These are phyloP conservation scores for Neodiprion lecontei DNA, from an alignment of 1,140 invertebrate genomes.

Conservation along the genomic window DNA sequence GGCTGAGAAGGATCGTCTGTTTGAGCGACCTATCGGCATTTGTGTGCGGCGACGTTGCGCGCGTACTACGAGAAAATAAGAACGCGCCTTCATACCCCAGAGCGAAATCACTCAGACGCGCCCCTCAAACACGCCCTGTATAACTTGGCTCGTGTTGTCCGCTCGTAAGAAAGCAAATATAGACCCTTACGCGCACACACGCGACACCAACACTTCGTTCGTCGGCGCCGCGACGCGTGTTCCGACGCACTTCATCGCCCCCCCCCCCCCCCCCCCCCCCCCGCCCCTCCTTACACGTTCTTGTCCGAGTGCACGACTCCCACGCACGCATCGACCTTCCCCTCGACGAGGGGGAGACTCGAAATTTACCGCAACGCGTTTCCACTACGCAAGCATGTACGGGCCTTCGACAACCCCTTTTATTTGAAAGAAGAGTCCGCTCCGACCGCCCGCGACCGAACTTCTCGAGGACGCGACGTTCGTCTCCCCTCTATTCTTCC, in stretches of 20 bases:
- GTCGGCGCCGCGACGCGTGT: not conserved
- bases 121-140: not conserved
- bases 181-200: not conserved
- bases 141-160: not conserved
- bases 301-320: not conserved
- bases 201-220: not conserved
- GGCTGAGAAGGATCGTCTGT: not conserved
- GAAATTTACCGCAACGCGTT: too few relatives aligned
- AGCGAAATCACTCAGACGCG: conserved; percentile 6
- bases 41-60: too few relatives aligned
- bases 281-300: not conserved
- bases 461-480: too few relatives aligned
- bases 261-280: too few relatives aligned
- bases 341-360: not conserved
- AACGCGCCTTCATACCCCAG: not conserved
- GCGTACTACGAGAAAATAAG: too few relatives aligned
- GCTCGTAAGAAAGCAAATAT: conserved; percentile 1
- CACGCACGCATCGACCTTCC: not conserved
- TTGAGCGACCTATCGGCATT: not conserved
- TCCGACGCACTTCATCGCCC: too few relatives aligned
- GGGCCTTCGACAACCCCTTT: too few relatives aligned
- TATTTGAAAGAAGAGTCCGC: too few relatives aligned
- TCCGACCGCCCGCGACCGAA: too few relatives aligned
- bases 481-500: not conserved
- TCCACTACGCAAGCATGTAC: too few relatives aligned